phyloP scores from a whole-genome alignment of 2,888 invertebrate genomes.

The Eueremaeus valkanovi region DNA sequence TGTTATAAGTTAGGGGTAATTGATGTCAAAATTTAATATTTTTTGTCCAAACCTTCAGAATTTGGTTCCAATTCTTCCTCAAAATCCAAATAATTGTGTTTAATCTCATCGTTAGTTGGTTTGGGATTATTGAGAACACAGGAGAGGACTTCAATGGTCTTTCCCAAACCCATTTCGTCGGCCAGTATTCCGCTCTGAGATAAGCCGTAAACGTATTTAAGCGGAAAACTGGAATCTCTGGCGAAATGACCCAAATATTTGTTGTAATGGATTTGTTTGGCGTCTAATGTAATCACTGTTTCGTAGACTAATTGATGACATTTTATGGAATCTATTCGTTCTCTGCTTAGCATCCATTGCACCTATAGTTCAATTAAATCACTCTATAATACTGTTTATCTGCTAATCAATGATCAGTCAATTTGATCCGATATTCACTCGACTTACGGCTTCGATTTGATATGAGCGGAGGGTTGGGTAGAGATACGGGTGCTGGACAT shows the following conservation, averaged over 20 bases:
- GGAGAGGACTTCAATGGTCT: conserved; percentile 70
- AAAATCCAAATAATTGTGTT: background rate
- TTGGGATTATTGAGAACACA: conserved; percentile 60
- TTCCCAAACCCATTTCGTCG: conserved; percentile 77
- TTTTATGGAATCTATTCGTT: conserved; percentile 50
- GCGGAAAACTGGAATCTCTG: background rate
- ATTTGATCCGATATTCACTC: too few species aligned
- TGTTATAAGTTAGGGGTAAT: background rate
- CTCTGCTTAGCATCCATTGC: conserved; percentile 65
- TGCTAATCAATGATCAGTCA: background rate
- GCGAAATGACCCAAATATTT: conserved; percentile 53
- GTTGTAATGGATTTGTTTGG: conserved; percentile 53
- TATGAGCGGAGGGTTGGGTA: conserved; percentile 61
- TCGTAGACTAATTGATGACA: conserved; percentile 16
- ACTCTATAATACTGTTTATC: too few species aligned
- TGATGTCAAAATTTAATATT: background rate
- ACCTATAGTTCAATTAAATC: background rate
- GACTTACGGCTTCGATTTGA: conserved; percentile 61
- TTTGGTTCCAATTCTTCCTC: background rate
- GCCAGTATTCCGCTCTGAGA: conserved; percentile 68
- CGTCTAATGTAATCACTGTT: conserved; percentile 48
- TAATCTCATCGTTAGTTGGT: background rate
- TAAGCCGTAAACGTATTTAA: conserved; percentile 44
- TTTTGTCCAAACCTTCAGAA: background rate
- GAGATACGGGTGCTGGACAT: conserved; percentile 20